These are phyloP conservation scores for Sebastes melanostomus DNA, from an alignment of 2,797 vertebrate genomes.

Conservation along the genomic window DNA sequence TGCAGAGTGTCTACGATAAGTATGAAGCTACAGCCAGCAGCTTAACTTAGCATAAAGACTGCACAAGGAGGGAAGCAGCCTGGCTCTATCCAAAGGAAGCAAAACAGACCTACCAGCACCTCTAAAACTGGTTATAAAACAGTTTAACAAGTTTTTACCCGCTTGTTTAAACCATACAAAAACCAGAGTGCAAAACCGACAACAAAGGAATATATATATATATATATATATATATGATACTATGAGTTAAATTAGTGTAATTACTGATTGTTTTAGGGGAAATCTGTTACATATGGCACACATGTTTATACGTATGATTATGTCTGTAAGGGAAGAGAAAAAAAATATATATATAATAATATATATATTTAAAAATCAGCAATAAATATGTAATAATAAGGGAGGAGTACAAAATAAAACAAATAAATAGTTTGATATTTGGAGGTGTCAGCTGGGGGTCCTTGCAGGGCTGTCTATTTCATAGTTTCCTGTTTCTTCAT, in stretches of 20 bases:
- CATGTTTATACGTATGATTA: background rate
- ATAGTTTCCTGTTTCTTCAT: background rate
- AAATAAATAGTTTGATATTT: background rate
- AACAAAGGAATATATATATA: no score
- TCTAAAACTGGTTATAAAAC: background rate
- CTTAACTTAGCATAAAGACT: background rate
- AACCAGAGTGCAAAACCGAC: background rate
- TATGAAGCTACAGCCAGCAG: background rate
- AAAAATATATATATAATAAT: background rate
- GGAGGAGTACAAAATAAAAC: background rate
- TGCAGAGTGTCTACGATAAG: background rate
- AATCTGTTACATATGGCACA: background rate
- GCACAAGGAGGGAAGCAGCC: background rate
- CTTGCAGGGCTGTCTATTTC: background rate
- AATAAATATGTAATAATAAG: background rate
- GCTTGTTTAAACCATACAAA: background rate
- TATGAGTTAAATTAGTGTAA: background rate
- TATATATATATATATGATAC: background rate
- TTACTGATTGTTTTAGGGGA: background rate
- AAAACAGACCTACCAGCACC: background rate
- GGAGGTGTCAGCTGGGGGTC: background rate
- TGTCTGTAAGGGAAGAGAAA: background rate
- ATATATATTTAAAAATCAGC: background rate
- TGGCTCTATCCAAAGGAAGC: background rate
- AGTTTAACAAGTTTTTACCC: background rate